Base-by-base conservation (phyloP, 2,888 invertebrate species). In the Scaeva pyrastri region DNA sequence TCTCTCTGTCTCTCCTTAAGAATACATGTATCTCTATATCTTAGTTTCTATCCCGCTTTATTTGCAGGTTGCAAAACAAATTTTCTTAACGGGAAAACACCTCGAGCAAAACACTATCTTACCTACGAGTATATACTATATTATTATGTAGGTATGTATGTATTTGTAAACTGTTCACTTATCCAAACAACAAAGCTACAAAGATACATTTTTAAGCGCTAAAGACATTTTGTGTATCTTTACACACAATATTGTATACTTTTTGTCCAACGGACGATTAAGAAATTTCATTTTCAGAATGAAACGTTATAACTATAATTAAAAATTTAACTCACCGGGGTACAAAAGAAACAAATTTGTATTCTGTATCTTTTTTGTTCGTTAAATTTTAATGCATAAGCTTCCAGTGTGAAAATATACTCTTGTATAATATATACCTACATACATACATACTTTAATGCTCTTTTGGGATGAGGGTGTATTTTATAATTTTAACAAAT, bases 201-300 rank as follows among this genome's bases (percentile, higher is more conserved):
- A n/a, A 21, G n/a, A 39, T 68, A 50, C 39, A 48, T 68, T 21
- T 55, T 21, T 56, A 39, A 68, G 43, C 72, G 58, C 50, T 66
- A 11, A 48, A 71, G 36, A 39, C 23, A 43, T 31, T 60, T 19
- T 21, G 6, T 45, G 36, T 52, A 45, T 16, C 64, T 16, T 74
- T 21, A 31, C 16, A 45, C n/a, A 62, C 39, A 41, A 60, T 82
- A 41, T 66, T 21, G 50, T 41, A 26, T 64, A 45, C 19, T 43
- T 36, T 74, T 21, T 70, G 64, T 74, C 71, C 62, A 16, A 66
- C 74, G 70, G 23, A 66, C 74, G 70, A 77, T 73, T 81, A 68
- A 68, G 73, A 85, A 81, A 73, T 79, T 75, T 81, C 21, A 80
- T 85, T 80, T 73, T 14, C 62, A n/a, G 68, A 66, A 73, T 68